Percentiles rank a stretch among this genome's conserved stretches.
These are phyloP conservation scores for Sicus ferrugineus DNA, from an alignment of 2,888 invertebrate genomes.

Conservation along the genomic window DNA sequence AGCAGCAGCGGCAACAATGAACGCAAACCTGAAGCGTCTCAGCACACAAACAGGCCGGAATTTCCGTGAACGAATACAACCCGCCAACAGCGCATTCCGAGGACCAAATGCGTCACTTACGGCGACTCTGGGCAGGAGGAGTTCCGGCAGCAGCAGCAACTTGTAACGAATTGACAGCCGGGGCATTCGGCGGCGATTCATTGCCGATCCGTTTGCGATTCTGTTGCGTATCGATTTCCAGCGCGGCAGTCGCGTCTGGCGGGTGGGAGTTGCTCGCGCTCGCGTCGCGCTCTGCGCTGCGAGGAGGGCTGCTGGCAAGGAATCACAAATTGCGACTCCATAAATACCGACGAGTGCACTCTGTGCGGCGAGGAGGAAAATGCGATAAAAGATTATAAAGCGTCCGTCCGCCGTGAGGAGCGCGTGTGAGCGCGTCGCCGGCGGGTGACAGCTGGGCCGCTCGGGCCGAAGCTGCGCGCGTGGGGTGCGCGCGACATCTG, in stretches of 20 bases:
- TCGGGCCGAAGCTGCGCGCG: slow-evolving; percentile 30
- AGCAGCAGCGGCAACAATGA: slow-evolving; percentile 29
- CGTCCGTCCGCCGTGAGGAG: slow-evolving; percentile 47
- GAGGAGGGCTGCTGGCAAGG: background rate
- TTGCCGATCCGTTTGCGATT: slow-evolving; percentile 36
- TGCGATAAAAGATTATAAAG: slow-evolving; percentile 66
- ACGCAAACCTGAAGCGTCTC: slow-evolving; percentile 12
- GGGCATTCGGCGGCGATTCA: background rate
- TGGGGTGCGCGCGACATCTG: slow-evolving; percentile 60
- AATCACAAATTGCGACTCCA: slow-evolving; percentile 51
- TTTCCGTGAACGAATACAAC: background rate
- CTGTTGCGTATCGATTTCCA: slow-evolving; percentile 61
- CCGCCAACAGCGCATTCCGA: background rate
- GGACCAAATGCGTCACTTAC: no score
- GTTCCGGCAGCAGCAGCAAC: background rate
- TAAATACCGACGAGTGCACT: slow-evolving; percentile 51
- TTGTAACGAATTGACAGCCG: slow-evolving; percentile 19
- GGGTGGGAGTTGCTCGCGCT: background rate
- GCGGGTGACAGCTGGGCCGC: slow-evolving; percentile 15
- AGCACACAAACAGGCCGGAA: background rate
- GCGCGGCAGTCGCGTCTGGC: slow-evolving; percentile 34
- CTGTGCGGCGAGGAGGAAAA: slow-evolving; percentile 64
- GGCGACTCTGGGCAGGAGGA: no score
- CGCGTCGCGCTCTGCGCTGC: no score
- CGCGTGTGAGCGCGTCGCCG: slow-evolving; percentile 26